Base-by-base conservation (phyloP, 2,888 invertebrate species). In the Neocrepidodera transversa region DNA sequence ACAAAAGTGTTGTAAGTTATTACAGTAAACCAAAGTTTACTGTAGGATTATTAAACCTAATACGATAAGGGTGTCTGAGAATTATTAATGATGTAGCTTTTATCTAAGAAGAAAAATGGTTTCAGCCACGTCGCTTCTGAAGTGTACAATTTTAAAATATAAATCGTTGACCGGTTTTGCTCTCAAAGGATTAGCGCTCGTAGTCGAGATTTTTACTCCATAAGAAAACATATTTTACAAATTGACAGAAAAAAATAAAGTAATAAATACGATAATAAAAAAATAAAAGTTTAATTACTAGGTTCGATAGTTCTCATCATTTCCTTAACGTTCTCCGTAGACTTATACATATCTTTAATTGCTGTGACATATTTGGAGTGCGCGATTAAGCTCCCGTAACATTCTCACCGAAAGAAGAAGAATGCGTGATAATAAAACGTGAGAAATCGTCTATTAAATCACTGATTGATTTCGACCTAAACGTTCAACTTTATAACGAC, bases 381-480 rank as follows among this genome's bases (percentile, higher is more conserved):
- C 11, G 35, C 20, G 49, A 49, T 49, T 49, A 49, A 49, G 35
- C 7, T 23, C n/a, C 20, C 14, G 23, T 32, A 20, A 49, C 49
- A 49, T 49, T 49, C 49, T 49, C 20, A 14, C 49, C 36, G 49
- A 43, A 60, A 54, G 59, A 23, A 55, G 50, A 55, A 49, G 63
- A 63, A 63, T 60, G 55, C 38, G 6, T 43, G 32, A 55, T 58
- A 55, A 60, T 58, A 51, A 60, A 55, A 55, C 49, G 55, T 51
- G 54, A 58, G 58, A 63, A 55, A 51, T 55, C 47, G 50, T 38
- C 48, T 28, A 49, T 56, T 48, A 30, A 57, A 54, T 32, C 56
- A 45, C 54, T 48, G 59, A 60, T 59, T 57, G 57, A 60, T 63
- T n/a, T n/a, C n/a, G n/a, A n/a, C n/a, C n/a, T n/a, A n/a, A n/a